A percentile compares a stretch with the other conserved stretches of the same genome.
Conservation (phyloP, 2,113 vertebrate species). For the Gopherus flavomarginatus region DNA sequence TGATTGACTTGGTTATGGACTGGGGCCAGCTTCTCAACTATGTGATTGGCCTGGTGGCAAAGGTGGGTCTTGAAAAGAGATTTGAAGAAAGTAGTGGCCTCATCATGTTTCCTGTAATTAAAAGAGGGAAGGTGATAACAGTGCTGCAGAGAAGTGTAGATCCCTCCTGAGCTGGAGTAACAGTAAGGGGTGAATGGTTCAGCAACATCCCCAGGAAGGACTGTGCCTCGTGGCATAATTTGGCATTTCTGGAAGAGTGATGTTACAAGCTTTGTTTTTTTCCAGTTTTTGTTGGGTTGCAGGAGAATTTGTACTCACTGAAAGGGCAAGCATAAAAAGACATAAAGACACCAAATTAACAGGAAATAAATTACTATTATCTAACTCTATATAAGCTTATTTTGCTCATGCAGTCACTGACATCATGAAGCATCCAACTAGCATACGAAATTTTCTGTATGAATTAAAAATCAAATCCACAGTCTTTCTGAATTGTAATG, state of each 20-base stretch:
- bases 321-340: not conserved
- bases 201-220: not conserved
- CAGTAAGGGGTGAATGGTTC: not conserved
- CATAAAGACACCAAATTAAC: not conserved
- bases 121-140: fast-evolving
- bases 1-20: not conserved
- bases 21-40: not conserved
- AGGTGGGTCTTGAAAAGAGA: not conserved
- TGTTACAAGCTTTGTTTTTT: not conserved
- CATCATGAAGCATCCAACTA: not conserved
- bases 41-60: not conserved
- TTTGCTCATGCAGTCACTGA: not conserved
- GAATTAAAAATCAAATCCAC: conserved; percentile 7
- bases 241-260: not conserved
- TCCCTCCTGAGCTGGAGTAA: not conserved
- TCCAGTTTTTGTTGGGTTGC: fast-evolving
- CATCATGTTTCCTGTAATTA: not conserved
- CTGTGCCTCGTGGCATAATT: fast-evolving
- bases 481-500: not conserved
- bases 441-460: not conserved
- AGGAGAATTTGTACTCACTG: not conserved
- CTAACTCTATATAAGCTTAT: not conserved
- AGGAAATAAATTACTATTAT: not conserved
- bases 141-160: not conserved
- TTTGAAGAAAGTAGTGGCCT: not conserved